Evolutionary conservation across 2,888 invertebrate genomes (phyloP), one percentile per base, ranked within the genome.

Genomic region (Orthosia gothica): DNA sequence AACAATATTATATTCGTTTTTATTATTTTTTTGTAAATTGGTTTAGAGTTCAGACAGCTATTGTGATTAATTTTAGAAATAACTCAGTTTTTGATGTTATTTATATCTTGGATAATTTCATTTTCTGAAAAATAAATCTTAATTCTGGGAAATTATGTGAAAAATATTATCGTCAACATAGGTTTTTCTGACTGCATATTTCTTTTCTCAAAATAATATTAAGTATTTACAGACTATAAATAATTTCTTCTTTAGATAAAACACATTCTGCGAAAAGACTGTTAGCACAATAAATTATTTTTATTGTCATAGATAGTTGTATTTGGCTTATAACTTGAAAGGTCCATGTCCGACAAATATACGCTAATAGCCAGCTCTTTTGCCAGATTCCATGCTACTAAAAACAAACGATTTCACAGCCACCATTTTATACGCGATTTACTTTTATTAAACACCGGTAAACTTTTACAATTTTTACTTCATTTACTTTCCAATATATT

Each of bases 401-500:
- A 26, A 40, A 18, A 62, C 15, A 20, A 62, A 45, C 15, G 12
- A 23, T 67, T 65, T 49, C 16, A 20, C 32, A 55, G n/a, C 20
- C 32, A 57, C 15, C 32, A n/a, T 45, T 32, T 4, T 40, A 49
- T 23, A 23, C 11, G 11, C 70, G 13, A 45, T 23, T 64, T 50
- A 40, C 52, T 64, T 55, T 58, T 59, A 63, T 32, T 23, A 26
- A 69, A 32, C 61, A 23, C n/a, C n/a, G 26, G 26, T 61, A 12
- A 57, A 32, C 20, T 47, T 15, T 12, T 45, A 49, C 7, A 20
- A 45, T 26, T 71, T 59, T 65, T 54, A 62, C 55, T 54, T 65
- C 15, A 50, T 76, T 68, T 70, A 72, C 47, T 79, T 83, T 73
- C 0, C 58, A 70, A 55, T 73, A 64, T 67, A 66, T 58, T 63